Conservation (phyloP, 2,888 invertebrate species). For the Hemaris fuciformis region DNA sequence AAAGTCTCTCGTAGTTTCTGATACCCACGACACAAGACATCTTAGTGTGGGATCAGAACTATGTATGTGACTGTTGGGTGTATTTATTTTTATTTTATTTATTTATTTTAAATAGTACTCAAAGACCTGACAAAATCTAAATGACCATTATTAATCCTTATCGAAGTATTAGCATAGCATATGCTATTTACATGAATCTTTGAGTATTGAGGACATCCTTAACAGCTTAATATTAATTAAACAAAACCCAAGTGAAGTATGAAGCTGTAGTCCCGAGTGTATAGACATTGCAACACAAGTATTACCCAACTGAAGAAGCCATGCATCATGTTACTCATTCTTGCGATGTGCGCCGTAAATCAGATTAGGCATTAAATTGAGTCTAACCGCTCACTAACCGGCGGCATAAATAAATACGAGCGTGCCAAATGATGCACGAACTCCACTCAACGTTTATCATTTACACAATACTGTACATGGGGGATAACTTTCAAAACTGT, state of each 20-base stretch:
- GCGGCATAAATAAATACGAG: conserved; percentile 68
- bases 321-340: conserved; percentile 29
- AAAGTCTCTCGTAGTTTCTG: too few species aligned
- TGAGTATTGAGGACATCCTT: too few species aligned
- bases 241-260: not conserved
- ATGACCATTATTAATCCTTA: too few species aligned
- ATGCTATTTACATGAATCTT: too few species aligned
- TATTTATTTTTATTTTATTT: too few species aligned
- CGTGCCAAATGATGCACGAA: conserved; percentile 71
- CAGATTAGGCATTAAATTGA: conserved; percentile 68
- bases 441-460: conserved; percentile 48
- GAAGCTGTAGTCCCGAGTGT: not conserved
- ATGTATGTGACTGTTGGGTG: too few species aligned
- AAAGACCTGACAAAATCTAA: too few species aligned
- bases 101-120: too few species aligned
- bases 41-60: too few species aligned
- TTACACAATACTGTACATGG: conserved; percentile 48
- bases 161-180: too few species aligned
- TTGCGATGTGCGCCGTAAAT: conserved; percentile 48
- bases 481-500: conserved; percentile 13
- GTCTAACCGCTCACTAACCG: conserved; percentile 57
- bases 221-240: conserved; percentile 6
- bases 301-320: conserved; percentile 20
- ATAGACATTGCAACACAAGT: not conserved
- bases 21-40: too few species aligned